phyloP scores from a whole-genome alignment of 92 coral and sea anemone genomes.

The Desmophyllum pertusum region DNA sequence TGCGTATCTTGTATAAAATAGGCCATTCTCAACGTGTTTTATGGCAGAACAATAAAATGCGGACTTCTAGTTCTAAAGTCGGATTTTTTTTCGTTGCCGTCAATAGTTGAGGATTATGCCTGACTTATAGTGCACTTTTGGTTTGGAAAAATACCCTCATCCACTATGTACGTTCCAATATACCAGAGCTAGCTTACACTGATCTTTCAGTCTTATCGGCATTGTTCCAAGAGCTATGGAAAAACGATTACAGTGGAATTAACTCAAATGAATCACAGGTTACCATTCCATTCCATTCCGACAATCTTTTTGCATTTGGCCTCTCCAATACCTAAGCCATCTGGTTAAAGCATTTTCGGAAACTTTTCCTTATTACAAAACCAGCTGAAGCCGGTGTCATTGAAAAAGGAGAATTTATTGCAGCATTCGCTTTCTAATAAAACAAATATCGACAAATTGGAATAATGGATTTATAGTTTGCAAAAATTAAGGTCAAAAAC shows the following conservation, averaged over 20 bases:
- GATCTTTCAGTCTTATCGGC: background rate
- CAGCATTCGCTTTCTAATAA: background rate
- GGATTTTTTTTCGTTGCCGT: too few species aligned
- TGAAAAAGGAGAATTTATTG: background rate
- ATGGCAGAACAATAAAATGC: too few species aligned
- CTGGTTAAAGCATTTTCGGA: conserved; percentile 8
- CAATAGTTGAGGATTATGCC: background rate
- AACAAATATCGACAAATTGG: background rate
- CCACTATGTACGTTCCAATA: background rate
- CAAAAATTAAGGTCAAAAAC: background rate
- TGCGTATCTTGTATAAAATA: too few species aligned
- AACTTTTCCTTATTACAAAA: conserved; percentile 12
- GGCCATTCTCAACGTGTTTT: background rate
- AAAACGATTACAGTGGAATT: conserved; percentile 22
- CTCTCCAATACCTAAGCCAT: background rate
- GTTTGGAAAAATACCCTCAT: background rate
- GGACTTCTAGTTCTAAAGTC: too few species aligned
- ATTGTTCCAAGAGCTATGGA: background rate
- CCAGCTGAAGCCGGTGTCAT: conserved; percentile 13
- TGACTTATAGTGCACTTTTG: background rate
- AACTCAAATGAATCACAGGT: background rate
- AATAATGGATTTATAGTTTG: background rate
- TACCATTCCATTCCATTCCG: background rate
- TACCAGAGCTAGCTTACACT: too few species aligned
- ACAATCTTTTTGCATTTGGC: background rate